phyloP scores from a whole-genome alignment of 2,888 invertebrate species.

The Glaucopsyche alexis region DNA sequence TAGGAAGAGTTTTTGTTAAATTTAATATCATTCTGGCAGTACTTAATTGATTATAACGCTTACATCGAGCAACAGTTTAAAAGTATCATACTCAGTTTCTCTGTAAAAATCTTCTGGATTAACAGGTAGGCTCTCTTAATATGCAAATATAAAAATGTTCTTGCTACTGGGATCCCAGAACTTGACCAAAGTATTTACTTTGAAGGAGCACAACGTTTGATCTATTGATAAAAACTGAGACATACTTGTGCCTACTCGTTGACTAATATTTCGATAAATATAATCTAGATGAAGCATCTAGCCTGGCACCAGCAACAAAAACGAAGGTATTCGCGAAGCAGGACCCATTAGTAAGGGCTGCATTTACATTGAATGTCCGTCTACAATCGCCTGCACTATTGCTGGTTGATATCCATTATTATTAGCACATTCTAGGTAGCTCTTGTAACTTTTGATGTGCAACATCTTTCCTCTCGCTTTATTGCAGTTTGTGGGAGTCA shows the following conservation, averaged over 20 bases:
- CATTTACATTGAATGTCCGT: background rate
- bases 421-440: background rate
- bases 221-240: background rate
- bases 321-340: background rate
- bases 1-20: too few relatives aligned
- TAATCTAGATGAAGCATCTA: background rate
- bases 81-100: too few relatives aligned
- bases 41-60: too few relatives aligned
- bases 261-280: background rate
- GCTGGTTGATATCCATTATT: background rate
- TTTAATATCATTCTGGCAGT: too few relatives aligned
- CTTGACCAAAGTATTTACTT: background rate
- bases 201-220: background rate
- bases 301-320: background rate
- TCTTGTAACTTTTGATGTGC: background rate
- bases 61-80: too few relatives aligned
- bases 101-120: too few relatives aligned
- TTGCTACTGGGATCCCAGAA: background rate
- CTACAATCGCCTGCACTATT: background rate
- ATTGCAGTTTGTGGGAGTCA: too few relatives aligned
- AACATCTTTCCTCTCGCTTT: too few relatives aligned
- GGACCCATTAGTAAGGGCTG: conserved; percentile 1
- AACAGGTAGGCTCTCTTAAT: too few relatives aligned
- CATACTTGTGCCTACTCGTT: background rate
- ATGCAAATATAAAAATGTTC: background rate